Conservation (phyloP, 2,113 vertebrate genomes). For the Caretta caretta region DNA sequence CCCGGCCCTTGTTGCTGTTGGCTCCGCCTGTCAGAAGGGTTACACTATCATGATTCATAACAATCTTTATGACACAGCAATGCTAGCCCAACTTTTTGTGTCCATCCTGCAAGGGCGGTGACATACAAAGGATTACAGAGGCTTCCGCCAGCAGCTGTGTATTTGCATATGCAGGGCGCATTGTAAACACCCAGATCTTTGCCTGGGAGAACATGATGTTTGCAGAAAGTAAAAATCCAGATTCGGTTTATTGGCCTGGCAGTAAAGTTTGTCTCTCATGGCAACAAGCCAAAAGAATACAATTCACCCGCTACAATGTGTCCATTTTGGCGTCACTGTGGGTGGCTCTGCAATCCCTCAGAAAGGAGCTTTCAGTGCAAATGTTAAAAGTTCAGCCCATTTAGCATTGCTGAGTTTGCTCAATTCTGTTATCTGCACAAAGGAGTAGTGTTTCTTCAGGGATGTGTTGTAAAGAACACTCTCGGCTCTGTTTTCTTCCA, state of each 20-base stretch:
- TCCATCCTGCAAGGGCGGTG: not conserved
- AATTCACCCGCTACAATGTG: constrained; percentile 10
- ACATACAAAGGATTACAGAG: not conserved
- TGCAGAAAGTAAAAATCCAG: not conserved
- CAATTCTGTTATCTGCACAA: not conserved
- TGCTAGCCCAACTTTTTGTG: not conserved
- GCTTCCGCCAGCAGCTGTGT: rapidly evolving
- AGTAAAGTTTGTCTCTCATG: not conserved
- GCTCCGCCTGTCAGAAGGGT: no score
- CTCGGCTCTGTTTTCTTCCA: not conserved
- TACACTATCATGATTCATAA: not conserved
- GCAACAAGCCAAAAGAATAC: not conserved
- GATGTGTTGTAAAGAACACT: not conserved
- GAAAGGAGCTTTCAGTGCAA: constrained; percentile 28
- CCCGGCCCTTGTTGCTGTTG: no score
- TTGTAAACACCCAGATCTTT: not conserved
- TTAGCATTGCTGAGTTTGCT: not conserved
- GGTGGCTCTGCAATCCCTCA: not conserved
- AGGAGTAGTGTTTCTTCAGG: constrained; percentile 27
- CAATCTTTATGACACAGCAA: not conserved
- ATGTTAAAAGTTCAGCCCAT: not conserved
- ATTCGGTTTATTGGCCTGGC: rapidly evolving
- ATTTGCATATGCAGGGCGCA: rapidly evolving
- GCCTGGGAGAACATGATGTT: not conserved
- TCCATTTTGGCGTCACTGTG: constrained; percentile 14